These are phyloP conservation scores for Microctenopoma stevenorrisi DNA, from an alignment of 2,797 vertebrate species.

Conservation along the genomic window DNA sequence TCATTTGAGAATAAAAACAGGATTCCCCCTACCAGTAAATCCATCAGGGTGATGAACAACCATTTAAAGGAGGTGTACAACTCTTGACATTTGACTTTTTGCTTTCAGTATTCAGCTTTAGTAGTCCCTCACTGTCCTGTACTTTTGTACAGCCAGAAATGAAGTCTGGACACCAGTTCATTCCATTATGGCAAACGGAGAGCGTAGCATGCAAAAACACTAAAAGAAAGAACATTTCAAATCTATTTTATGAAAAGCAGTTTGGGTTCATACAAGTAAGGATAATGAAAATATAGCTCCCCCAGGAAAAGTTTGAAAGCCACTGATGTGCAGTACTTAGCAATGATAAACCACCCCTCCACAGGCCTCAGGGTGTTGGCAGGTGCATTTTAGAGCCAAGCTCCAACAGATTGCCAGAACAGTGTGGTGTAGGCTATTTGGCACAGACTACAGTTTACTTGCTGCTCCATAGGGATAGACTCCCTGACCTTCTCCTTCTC, in stretches of 20 bases:
- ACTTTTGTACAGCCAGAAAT: constrained; percentile 19
- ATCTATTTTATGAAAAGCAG: constrained; percentile 1
- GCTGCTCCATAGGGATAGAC: constrained; percentile 72
- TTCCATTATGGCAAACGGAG: constrained; percentile 8
- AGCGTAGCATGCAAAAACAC: not conserved
- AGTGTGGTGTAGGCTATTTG: constrained; percentile 83
- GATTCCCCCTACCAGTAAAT: constrained; percentile 79
- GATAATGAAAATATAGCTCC: constrained; percentile 27
- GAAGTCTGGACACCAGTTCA: constrained; percentile 11
- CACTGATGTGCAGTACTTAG: constrained; percentile 56
- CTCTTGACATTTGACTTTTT: constrained; percentile 79
- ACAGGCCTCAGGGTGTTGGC: constrained; percentile 68
- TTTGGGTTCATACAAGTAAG: constrained; percentile 14
- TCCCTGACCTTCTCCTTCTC: constrained; percentile 74
- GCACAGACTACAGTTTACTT: constrained; percentile 74
- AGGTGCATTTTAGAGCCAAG: constrained; percentile 82
- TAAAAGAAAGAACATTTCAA: not conserved
- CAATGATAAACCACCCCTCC: constrained; percentile 73
- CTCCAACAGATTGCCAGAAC: constrained; percentile 85
- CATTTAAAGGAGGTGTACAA: constrained; percentile 79
- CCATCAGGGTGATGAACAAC: constrained; percentile 81
- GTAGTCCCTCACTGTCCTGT: constrained; percentile 36
- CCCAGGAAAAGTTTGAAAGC: constrained; percentile 58
- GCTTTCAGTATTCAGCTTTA: constrained; percentile 74
- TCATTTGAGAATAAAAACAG: constrained; percentile 84